Evolutionary conservation across 2,797 vertebrate genomes (phyloP).

Genomic region (Acestrorhynchus altus): DNA sequence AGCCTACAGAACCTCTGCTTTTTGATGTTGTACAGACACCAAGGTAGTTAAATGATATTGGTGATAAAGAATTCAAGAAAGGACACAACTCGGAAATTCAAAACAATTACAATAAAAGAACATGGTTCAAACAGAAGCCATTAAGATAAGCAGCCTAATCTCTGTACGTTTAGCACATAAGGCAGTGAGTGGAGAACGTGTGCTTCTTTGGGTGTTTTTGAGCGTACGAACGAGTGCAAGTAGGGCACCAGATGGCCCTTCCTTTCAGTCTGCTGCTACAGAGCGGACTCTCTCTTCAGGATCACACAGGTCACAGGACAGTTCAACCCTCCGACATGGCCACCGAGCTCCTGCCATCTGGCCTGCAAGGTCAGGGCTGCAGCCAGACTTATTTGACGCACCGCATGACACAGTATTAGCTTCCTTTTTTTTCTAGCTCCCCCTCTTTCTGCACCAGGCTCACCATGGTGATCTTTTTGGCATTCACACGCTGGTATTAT

Average conservation of each 20-base stretch:
- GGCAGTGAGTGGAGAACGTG: conserved; percentile 12
- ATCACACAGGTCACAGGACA: conserved; percentile 70
- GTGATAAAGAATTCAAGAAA: too few species aligned
- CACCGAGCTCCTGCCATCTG: conserved; percentile 60
- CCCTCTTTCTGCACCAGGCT: conserved; percentile 26
- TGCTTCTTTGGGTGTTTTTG: conserved; percentile 42
- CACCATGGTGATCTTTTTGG: conserved; percentile 48
- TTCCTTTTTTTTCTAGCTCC: conserved; percentile 34
- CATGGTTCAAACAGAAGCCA: too few species aligned
- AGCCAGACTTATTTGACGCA: conserved; percentile 61
- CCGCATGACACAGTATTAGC: conserved; percentile 54
- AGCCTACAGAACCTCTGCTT: too few species aligned
- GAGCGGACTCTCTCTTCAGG: conserved; percentile 58
- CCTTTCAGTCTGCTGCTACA: conserved; percentile 52
- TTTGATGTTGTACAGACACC: too few species aligned
- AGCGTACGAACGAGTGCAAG: conserved; percentile 47
- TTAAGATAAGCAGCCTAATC: background rate
- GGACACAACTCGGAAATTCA: too few species aligned
- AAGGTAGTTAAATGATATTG: too few species aligned
- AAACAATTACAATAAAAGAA: too few species aligned
- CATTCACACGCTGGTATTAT: conserved; percentile 45
- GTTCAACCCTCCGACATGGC: conserved; percentile 61
- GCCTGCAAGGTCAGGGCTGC: conserved; percentile 59
- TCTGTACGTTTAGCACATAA: background rate
- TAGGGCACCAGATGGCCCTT: conserved; percentile 64